Evolutionary conservation across 30 jellyfish, hydroid and myxozoan species (phyloP).

Genomic region (Aurelia sp.): DNA sequence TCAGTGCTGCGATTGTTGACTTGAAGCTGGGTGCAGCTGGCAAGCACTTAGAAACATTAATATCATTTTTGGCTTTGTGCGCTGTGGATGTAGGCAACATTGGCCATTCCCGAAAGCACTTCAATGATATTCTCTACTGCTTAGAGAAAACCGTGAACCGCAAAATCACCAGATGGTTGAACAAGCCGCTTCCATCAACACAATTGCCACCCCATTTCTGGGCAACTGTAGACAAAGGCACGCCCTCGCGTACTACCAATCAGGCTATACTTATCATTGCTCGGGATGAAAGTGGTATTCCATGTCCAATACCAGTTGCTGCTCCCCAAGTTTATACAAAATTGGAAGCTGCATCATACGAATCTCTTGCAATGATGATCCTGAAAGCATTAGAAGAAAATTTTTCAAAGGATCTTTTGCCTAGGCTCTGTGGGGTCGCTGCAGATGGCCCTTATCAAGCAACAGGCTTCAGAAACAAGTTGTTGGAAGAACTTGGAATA

Average conservation of each 20-base stretch:
- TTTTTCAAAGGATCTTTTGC: slow-evolving; percentile 27
- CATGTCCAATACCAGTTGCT: slow-evolving; percentile 55
- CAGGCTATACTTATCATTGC: slow-evolving; percentile 54
- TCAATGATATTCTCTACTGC: slow-evolving; percentile 34
- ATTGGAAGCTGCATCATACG: slow-evolving; percentile 43
- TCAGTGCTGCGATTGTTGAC: slow-evolving; percentile 31
- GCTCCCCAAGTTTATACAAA: slow-evolving; percentile 35
- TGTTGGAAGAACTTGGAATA: slow-evolving; percentile 37
- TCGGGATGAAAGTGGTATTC: slow-evolving; percentile 31
- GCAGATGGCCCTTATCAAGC: slow-evolving; percentile 65
- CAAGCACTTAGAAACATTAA: slow-evolving; percentile 18
- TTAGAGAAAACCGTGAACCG: slow-evolving; percentile 7
- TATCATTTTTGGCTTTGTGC: slow-evolving; percentile 22
- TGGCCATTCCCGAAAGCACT: slow-evolving; percentile 34
- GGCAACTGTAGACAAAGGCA: slow-evolving; percentile 55
- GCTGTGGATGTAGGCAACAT: slow-evolving; percentile 25
- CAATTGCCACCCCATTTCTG: slow-evolving; percentile 37
- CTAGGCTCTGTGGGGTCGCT: slow-evolving; percentile 62
- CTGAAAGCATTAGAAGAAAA: slow-evolving; percentile 38
- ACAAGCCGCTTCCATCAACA: slow-evolving; percentile 34
- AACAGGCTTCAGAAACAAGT: slow-evolving; percentile 13
- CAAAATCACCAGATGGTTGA: slow-evolving; percentile 25
- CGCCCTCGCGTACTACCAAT: slow-evolving; percentile 41
- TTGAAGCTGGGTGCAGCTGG: slow-evolving; percentile 43
- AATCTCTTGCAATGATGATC: slow-evolving; percentile 41